Evolutionary conservation across 2,797 vertebrate species (phyloP).

Genomic region (Sebastes itinus): DNA sequence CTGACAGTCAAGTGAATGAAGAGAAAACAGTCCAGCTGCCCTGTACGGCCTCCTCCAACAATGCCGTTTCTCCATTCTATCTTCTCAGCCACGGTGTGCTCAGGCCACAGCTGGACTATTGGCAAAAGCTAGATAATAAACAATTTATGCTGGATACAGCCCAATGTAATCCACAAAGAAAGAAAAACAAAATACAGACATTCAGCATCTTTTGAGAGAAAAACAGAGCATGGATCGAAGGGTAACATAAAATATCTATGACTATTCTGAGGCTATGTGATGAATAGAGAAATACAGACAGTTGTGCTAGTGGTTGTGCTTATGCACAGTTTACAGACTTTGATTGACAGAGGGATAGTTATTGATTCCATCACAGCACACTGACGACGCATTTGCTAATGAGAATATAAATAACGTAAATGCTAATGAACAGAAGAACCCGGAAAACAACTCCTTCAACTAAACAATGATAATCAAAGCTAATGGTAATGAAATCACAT

Average conservation of each 20-base stretch:
- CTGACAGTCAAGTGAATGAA: constrained; percentile 47
- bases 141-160: not conserved
- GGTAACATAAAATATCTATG: not conserved
- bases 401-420: constrained; percentile 43
- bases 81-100: constrained; percentile 17
- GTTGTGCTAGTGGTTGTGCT: not conserved
- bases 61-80: constrained; percentile 18
- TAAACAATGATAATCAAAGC: constrained; percentile 49
- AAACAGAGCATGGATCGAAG: not conserved
- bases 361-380: not conserved
- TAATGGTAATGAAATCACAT: constrained; percentile 53
- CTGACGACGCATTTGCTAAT: constrained; percentile 29
- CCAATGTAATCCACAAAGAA: not conserved
- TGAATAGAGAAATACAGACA: not conserved
- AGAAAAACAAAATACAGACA: not conserved
- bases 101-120: constrained; percentile 24
- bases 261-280: not conserved
- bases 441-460: constrained; percentile 43
- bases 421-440: constrained; percentile 52
- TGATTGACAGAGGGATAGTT: constrained; percentile 26
- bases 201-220: not conserved
- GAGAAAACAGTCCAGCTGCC: constrained; percentile 45
- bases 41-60: constrained; percentile 33
- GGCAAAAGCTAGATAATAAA: constrained; percentile 32
- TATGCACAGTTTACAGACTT: not conserved